phyloP scores from a whole-genome alignment of 2,797 vertebrate species.

The Eremophila alpestris region DNA sequence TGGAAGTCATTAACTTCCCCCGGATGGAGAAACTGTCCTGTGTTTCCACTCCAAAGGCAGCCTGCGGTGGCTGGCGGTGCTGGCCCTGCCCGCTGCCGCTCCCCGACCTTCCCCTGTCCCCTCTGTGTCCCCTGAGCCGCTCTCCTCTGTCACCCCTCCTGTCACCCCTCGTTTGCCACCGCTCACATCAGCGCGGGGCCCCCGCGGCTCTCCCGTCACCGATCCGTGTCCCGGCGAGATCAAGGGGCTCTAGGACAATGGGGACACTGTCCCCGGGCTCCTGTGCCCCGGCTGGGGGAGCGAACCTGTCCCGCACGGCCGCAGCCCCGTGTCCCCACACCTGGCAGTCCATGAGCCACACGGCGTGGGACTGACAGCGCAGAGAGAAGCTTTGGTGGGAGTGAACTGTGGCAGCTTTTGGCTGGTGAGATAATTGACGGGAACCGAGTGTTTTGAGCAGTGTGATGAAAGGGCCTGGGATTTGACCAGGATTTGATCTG shows the following conservation, averaged over 20 bases:
- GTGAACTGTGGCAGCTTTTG: background rate
- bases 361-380: rapidly evolving
- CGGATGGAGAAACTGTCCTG: background rate
- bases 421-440: background rate
- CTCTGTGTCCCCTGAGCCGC: background rate
- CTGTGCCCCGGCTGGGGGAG: background rate
- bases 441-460: background rate
- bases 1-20: background rate
- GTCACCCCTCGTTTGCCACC: background rate
- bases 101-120: background rate
- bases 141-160: background rate
- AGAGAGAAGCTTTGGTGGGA: background rate
- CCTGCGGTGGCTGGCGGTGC: background rate
- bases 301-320: rapidly evolving
- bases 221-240: background rate
- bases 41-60: background rate
- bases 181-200: background rate
- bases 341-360: rapidly evolving
- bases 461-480: background rate
- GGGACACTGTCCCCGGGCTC: background rate
- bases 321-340: background rate
- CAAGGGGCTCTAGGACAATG: background rate
- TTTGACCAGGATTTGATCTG: background rate
- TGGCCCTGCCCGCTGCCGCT: background rate
- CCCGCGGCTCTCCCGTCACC: background rate